Percentiles rank a stretch among this genome's conserved stretches.
These are phyloP conservation scores for Alloplasta piceator DNA, from an alignment of 2,888 invertebrate genomes.

Conservation along the genomic window DNA sequence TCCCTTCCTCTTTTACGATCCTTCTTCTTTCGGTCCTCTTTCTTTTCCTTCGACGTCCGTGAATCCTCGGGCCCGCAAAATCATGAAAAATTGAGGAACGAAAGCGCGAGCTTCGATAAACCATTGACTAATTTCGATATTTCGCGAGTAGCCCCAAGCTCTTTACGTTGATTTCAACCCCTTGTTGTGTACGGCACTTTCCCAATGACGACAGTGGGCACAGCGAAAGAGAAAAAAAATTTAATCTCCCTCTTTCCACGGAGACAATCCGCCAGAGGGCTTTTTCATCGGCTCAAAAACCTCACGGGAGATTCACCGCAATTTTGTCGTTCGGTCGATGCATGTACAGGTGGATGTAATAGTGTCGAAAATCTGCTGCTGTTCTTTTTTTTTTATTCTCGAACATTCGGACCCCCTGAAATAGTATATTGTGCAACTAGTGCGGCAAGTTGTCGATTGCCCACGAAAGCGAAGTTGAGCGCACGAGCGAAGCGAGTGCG, in stretches of 20 bases:
- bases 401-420: neutral
- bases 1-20: conserved; percentile 31
- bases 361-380: neutral
- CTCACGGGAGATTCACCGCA: neutral
- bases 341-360: neutral
- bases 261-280: conserved; percentile 14
- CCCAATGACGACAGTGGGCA: conserved; percentile 56
- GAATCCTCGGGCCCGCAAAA: neutral
- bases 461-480: too few relatives aligned
- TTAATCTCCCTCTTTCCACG: neutral
- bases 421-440: too few relatives aligned
- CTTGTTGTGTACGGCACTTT: conserved; percentile 1
- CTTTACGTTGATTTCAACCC: conserved; percentile 33
- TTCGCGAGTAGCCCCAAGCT: conserved; percentile 47
- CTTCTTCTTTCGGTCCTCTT: conserved; percentile 15
- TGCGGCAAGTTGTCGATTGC: too few relatives aligned
- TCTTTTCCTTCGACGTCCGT: neutral
- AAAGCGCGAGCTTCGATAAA: conserved; percentile 53
- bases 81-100: conserved; percentile 42
- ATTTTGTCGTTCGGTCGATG: neutral
- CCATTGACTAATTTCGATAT: conserved; percentile 56
- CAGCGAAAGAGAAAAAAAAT: conserved; percentile 27
- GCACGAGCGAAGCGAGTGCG: too few relatives aligned
- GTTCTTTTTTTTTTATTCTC: conserved; percentile 8
- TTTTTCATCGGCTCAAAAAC: conserved; percentile 34